Base-by-base conservation (phyloP, 2,113 vertebrate species). In the Cheirogaleus medius region DNA sequence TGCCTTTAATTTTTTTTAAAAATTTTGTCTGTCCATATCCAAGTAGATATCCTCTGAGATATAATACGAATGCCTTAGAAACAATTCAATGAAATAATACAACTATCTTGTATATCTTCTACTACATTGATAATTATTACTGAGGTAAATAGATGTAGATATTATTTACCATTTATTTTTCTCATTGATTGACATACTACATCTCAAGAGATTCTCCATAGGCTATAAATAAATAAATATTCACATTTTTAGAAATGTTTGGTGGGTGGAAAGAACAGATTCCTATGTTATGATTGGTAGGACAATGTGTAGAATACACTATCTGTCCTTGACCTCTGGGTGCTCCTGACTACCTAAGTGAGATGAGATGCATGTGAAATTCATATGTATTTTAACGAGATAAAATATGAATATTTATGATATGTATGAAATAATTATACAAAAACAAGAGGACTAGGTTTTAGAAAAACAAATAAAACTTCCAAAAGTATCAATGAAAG, bases 221-320 rank as follows among this genome's bases (percentile, higher is more conserved):
- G 1, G 8, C 3, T 44, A 78, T 0, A 54, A 87, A 63, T 44
- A 23, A 74, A 63, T 1, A 87, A 37, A 78, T 21, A 20, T 54
- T 32, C 0, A 8, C 5, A 52, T 14, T 84, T 84, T 95, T 66
- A 68, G 10, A 15, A 83, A 64, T 21, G 9, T 42, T 86, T 25
- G 2, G 2, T 68, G 13, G 18, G 2, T 68, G 17, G 29, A 58
- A 49, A 4, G 34, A 64, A 73, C 3, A 34, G 34, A 77, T 13
- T 9, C 32, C 29, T 60, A 0, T 32, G 4, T n/a, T 73, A 1
- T n/a, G 18, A 74, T 69, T n/a, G n/a, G 23, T 0, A 64, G 32
- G 5, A 21, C 10, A n/a, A 23, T 25, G 5, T 7, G 21, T 17
- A 29, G 2, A 3, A 60, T 3, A 11, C 1, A 9, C 8, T 3